phyloP scores from a whole-genome alignment of 2,797 vertebrate genomes.

The Cyprinodon diabolis region DNA sequence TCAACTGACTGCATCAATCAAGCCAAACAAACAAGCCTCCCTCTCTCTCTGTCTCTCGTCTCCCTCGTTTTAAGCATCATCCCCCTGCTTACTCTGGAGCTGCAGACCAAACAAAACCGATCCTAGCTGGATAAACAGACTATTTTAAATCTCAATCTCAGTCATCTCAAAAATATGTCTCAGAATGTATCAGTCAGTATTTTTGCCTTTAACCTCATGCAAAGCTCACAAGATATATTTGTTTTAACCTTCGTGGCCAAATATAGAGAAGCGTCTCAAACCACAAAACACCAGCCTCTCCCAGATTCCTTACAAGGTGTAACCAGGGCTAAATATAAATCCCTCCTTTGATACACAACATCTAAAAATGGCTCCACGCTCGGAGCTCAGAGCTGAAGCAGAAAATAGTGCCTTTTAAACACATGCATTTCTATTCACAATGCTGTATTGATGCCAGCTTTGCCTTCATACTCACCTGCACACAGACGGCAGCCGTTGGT shows the following conservation, averaged over 20 bases:
- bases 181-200: slow-evolving; percentile 43
- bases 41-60: slow-evolving; percentile 9
- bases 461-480: slow-evolving; percentile 62
- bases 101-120: slow-evolving; percentile 58
- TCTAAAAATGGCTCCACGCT: slow-evolving; percentile 54
- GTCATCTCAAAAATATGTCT: slow-evolving; percentile 35
- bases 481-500: slow-evolving; percentile 19
- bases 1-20: slow-evolving; percentile 8
- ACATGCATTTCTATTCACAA: slow-evolving; percentile 23
- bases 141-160: slow-evolving; percentile 46
- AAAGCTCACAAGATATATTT: slow-evolving; percentile 56
- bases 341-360: slow-evolving; percentile 62
- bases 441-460: slow-evolving; percentile 23
- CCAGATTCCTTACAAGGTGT: slow-evolving; percentile 71
- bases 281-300: slow-evolving; percentile 64
- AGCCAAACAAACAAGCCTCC: slow-evolving; percentile 15
- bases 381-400: slow-evolving; percentile 31
- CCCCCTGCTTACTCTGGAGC: slow-evolving; percentile 50
- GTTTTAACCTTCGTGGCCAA: slow-evolving; percentile 51
- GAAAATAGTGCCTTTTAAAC: slow-evolving; percentile 15
- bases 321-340: slow-evolving; percentile 72
- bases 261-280: slow-evolving; percentile 56
- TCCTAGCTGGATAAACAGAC: slow-evolving; percentile 49
- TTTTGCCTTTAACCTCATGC: slow-evolving; percentile 56
- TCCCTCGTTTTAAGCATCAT: slow-evolving; percentile 27